Conservation (phyloP, 1,140 invertebrate genomes). For the Schlechtendalia chinensis region DNA sequence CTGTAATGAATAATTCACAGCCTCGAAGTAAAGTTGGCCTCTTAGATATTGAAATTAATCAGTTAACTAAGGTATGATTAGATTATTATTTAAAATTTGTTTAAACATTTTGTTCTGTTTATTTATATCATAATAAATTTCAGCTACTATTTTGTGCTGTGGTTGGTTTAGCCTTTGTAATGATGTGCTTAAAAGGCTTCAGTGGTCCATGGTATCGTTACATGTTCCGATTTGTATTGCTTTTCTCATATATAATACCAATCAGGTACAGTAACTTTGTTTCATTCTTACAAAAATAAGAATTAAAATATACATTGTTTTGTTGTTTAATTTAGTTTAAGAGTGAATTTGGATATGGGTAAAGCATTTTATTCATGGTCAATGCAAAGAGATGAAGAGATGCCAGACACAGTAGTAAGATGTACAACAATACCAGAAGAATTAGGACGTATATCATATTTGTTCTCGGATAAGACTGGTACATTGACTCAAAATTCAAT, state of each 20-base stretch:
- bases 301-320: background rate
- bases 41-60: slow-evolving; percentile 93
- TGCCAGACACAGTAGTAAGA: slow-evolving; percentile 93
- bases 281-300: background rate
- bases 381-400: slow-evolving; percentile 90
- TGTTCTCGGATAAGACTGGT: slow-evolving; percentile 97
- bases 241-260: slow-evolving; percentile 99
- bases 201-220: slow-evolving; percentile 95
- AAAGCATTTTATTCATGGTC: slow-evolving; percentile 97
- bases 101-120: background rate
- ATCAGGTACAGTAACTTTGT: slow-evolving; percentile 69
- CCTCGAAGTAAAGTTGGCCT: slow-evolving; percentile 93
- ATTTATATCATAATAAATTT: slow-evolving; percentile 42
- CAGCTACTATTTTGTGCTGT: slow-evolving; percentile 89
- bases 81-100: background rate
- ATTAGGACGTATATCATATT: slow-evolving; percentile 91
- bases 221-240: slow-evolving; percentile 91
- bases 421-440: slow-evolving; percentile 99
- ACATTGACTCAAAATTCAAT: slow-evolving; percentile 99
- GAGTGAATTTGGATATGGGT: slow-evolving; percentile 98
- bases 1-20: slow-evolving; percentile 96
- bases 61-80: slow-evolving; percentile 77
- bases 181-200: slow-evolving; percentile 95
- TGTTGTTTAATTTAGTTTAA: slow-evolving; percentile 66
- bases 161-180: slow-evolving; percentile 83